Evolutionary conservation across 1,140 invertebrate species (phyloP), one percentile per base, ranked within the genome.

Genomic region (Heterodera schachtii): DNA sequence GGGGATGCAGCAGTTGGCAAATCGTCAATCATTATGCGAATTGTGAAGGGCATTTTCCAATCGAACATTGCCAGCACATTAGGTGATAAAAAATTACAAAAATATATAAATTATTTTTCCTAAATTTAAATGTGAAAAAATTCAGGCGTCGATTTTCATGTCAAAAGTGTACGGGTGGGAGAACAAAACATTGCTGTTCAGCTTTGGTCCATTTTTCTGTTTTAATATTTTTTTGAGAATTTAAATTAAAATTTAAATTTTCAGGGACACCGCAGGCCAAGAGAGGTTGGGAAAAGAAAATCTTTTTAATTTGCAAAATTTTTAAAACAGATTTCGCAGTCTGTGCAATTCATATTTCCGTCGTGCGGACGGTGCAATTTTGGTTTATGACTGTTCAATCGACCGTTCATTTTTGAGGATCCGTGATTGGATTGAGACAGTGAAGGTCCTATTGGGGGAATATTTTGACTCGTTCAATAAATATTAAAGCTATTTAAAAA

Each of bases 1-100:
- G 93, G 93, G 0, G 93, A 94, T 88, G 92, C 93, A 0, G 92
- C 93, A 13, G 93, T 94, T 1, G 93, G 93, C 16, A 94, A 94
- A 89, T 92, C 93, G 3, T 93, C 92, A 81, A 93, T 94, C 84
- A 93, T 93, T 64, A 91, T 93, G 69, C 85, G 93, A 47, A 91
- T 93, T 19, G 92, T 93, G 83, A 92, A 93, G 86, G 92, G 93
- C 21, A 90, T 91, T 66, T 94, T 93, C 87, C 87, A 92, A 4
- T 90, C 89, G 41, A 92, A 92, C 82, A 90, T 93, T 57, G 92
- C 91, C 69, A 93, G 93, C 3, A 94, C 93, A 2, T 87, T 93
- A 79, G 93, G 93, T 93, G 88, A 43, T 21, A 60, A 46, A 71
- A 16, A 16, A 31, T 31, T 31, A n/a, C n/a, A n/a, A n/a, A n/a